Base-by-base conservation (phyloP, 2,113 vertebrate genomes). In the Corvus cornix region DNA sequence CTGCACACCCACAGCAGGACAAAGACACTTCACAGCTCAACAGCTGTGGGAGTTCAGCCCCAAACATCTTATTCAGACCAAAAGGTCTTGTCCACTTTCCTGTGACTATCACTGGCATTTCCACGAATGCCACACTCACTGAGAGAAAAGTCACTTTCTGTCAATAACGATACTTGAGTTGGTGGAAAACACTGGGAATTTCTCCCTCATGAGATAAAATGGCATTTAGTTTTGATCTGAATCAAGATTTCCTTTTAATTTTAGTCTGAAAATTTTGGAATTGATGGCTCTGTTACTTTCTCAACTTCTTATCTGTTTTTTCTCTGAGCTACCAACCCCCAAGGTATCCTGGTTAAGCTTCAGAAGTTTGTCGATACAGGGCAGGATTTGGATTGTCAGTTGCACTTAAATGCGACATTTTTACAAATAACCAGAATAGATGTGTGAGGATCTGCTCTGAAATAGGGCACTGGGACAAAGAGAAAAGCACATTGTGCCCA, bases 121-220 rank as follows among this genome's bases (percentile, higher is more conserved):
- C 74, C 88, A 75, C 5, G 2, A 95, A 90, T 82, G 82, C 35
- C 77, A 52, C 27, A 60, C 23, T 95, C 78, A 35, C 60, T 81
- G 62, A 22, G 35, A 96, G 87, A 85, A 83, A 84, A 92, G 87
- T 31, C 70, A 68, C 37, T 81, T 85, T 91, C 90, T 94, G 84
- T 91, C 78, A 68, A 68, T 83, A 89, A 31, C 1, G 7, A 37
- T 64, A 69, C 77, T 79, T 91, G 94, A 85, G 92, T 90, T 93
- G 88, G 94, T 93, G 90, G 85, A 79, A 83, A 93, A 79, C 87
- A 87, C 90, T 93, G 87, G 78, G 62, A 94, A 33, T 17, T 95
- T 85, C 89, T 82, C 67, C 78, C 24, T 46, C 22, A 6, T 41
- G 52, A 91, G 37, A 83, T 87, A 37, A 82, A 91, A 60, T 27